Evolutionary conservation across 2,113 vertebrate genomes (phyloP), one percentile per base, ranked within the genome.

Genomic region (Sander vitreus): DNA sequence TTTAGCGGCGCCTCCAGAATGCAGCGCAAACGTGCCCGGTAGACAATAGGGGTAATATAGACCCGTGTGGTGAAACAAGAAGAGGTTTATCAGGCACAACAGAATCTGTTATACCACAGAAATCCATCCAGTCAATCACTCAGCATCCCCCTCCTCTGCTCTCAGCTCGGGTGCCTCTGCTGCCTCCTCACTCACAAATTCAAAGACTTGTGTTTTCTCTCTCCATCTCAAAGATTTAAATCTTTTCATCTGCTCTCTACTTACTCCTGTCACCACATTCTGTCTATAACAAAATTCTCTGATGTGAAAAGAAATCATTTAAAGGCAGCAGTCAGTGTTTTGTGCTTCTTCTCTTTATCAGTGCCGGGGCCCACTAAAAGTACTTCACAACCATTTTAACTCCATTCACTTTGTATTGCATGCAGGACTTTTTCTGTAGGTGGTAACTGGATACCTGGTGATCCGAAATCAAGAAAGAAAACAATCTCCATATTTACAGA

Each of bases 71-170:
- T 18, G 18, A 1, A 60, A 71, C 18, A 57, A 25, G 27, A 23
- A 3, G 11, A 33, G 36, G 13, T 60, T 75, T 68, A 73, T 80
- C 47, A 79, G 51, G 43, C 55, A 50, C 63, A 79, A 69, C 27
- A 67, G 53, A 65, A 79, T 72, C 45, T 73, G 25, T 48, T 77
- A 9, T 12, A 48, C 74, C 39, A 76, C 53, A 83, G 27, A 71
- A 81, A 58, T 30, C 13, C 43, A 73, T 43, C 16, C 66, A 54
- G 77, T 86, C 89, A 86, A 21, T 89, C 84, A 83, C 66, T 58
- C 78, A 57, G 71, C 60, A 60, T 60, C 76, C 16, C 55, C 80
- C 25, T 74, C 80, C 76, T 78, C 63, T 65, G 54, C 76, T 85
- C 72, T 47, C 23, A 3, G 43, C 63, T 68, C 1, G 4, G 48